These are phyloP conservation scores for Bradypodion pumilum DNA, from an alignment of 2,797 vertebrate species.

Conservation along the genomic window DNA sequence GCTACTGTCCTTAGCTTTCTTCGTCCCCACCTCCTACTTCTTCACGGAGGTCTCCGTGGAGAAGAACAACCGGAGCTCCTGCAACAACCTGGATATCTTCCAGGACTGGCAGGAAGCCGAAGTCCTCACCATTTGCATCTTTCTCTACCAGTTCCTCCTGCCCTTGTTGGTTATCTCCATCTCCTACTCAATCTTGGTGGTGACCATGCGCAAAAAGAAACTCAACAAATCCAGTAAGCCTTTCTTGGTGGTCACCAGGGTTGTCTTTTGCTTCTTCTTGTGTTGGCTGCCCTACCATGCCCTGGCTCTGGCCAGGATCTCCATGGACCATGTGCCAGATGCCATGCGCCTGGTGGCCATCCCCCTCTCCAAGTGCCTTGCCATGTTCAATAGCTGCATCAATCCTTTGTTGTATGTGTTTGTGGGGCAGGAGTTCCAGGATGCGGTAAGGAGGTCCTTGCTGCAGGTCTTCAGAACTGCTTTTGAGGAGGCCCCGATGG, in stretches of 20 bases:
- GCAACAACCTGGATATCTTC: conserved; percentile 60
- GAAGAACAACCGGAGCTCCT: conserved; percentile 55
- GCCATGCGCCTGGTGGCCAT: conserved; percentile 48
- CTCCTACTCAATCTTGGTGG: conserved; percentile 50
- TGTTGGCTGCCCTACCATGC: conserved; percentile 60
- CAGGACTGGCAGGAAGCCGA: conserved; percentile 58
- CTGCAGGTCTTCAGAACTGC: conserved; percentile 70
- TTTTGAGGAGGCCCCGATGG: conserved; percentile 65
- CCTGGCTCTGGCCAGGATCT: conserved; percentile 50
- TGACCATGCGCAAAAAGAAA: conserved; percentile 53
- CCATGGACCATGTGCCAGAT: conserved; percentile 29
- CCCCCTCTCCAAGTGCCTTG: conserved; percentile 58
- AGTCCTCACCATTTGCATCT: conserved; percentile 59
- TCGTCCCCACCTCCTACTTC: conserved; percentile 57
- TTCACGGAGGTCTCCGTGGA: conserved; percentile 51
- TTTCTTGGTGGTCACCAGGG: conserved; percentile 50
- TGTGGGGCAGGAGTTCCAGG: conserved; percentile 48
- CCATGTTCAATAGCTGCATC: conserved; percentile 58
- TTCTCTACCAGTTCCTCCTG: conserved; percentile 58
- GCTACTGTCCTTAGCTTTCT: conserved; percentile 47
- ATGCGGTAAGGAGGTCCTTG: conserved; percentile 68
- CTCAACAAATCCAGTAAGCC: conserved; percentile 56
- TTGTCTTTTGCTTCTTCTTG: conserved; percentile 57
- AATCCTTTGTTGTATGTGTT: conserved; percentile 55
- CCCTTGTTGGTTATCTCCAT: conserved; percentile 50